Evolutionary conservation across 2,888 invertebrate species (phyloP), one percentile per base, ranked within the genome.

Genomic region (Heliconius erato): DNA sequence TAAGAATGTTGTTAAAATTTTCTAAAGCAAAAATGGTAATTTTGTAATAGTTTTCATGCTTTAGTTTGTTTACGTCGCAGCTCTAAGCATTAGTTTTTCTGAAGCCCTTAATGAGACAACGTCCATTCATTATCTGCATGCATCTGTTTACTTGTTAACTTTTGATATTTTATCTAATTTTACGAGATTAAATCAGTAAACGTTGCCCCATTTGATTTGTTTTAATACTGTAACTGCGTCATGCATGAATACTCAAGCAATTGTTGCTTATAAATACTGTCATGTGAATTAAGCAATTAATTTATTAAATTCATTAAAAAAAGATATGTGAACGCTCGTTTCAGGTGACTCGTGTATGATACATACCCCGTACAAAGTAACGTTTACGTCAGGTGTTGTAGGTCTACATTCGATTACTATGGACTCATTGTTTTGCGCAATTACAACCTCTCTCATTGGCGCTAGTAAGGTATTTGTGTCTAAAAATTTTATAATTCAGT

Each of bases 341-440:
- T 79, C 63, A 26, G 74, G 49, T 74, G 68, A 59, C 79, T 81
- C 65, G 28, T 68, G 35, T 69, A 63, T 74, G 79, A 94, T 95
- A 96, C 95, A 89, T 95, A 96, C 95, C 94, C 88, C 86, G 83
- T 85, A 86, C 85, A 96, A 89, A 83, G 87, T 88, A 83, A 96
- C 92, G 86, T 91, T 88, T 87, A 94, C 89, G 85, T 95, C 95
- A 85, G 96, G 95, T 87, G 92, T 93, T 72, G 94, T 93, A 76
- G 96, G 96, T 91, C 92, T 95, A 95, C 96, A 96, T 90, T 92
- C 94, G 86, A 95, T 92, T 84, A 95, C 88, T 85, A 93, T 90
- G 85, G 90, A 91, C 85, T 89, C 89, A 81, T 88, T 87, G 83
- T 86, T 88, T 89, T 90, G 92, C 84, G 91, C 88, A 85, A 89